phyloP scores from a whole-genome alignment of 2,113 vertebrate species.

The Phalacrocorax pelagicus region DNA sequence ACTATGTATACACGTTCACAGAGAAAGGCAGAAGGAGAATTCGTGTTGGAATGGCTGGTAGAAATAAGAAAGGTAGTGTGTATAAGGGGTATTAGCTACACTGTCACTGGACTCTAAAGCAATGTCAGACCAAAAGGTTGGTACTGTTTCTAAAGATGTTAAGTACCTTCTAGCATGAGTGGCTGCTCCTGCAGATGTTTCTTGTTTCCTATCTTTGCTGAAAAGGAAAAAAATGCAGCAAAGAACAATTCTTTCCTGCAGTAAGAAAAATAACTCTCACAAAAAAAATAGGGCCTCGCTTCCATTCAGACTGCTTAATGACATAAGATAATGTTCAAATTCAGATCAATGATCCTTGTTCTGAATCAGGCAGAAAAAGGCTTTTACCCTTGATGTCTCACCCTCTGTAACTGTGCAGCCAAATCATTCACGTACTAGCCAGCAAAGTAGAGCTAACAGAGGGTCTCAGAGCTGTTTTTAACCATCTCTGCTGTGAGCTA shows the following conservation, averaged over 20 bases:
- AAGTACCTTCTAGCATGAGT: not conserved
- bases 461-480: not conserved
- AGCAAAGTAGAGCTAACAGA: not conserved
- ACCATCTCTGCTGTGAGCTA: not conserved
- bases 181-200: not conserved
- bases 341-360: not conserved
- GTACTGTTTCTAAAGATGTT: not conserved
- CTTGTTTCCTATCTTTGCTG: not conserved
- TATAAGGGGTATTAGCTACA: not conserved
- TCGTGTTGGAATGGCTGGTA: not conserved
- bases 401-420: not conserved
- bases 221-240: not conserved
- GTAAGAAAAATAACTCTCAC: not conserved
- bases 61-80: not conserved
- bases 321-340: not conserved
- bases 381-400: not conserved
- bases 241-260: not conserved
- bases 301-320: not conserved
- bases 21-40: not conserved
- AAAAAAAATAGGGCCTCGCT: not conserved
- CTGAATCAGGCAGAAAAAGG: not conserved
- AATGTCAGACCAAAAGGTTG: not conserved
- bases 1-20: fast-evolving
- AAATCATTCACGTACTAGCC: not conserved
- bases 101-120: not conserved